phyloP scores from a whole-genome alignment of 1,140 invertebrate genomes.

The Drosophila eugracilis region DNA sequence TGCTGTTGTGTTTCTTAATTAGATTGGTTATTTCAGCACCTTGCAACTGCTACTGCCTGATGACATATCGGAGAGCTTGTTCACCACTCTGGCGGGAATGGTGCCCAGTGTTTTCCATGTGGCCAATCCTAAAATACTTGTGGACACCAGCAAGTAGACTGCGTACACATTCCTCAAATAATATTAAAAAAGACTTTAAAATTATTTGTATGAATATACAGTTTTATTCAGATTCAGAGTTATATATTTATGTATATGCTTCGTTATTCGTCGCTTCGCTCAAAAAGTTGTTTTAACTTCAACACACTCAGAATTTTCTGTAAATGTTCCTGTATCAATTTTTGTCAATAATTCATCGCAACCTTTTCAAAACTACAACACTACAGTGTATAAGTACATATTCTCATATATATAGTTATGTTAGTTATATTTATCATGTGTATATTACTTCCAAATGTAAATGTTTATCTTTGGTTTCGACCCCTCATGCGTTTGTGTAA shows the following conservation, averaged over 20 bases:
- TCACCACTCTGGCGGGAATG: constrained; percentile 93
- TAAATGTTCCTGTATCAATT: constrained; percentile 82
- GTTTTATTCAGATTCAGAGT: constrained; percentile 74
- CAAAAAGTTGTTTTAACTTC: constrained; percentile 64
- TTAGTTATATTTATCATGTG: constrained; percentile 54
- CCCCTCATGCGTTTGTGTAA: constrained; percentile 26
- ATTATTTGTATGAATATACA: constrained; percentile 80
- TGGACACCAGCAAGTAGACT: constrained; percentile 85
- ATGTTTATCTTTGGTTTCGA: constrained; percentile 73
- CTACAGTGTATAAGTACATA: constrained; percentile 73
- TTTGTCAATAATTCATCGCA: constrained; percentile 63
- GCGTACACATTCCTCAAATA: constrained; percentile 29
- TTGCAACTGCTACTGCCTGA: constrained; percentile 87
- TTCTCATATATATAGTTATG: constrained; percentile 51
- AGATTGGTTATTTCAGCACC: constrained; percentile 45
- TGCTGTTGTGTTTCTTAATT: neutral
- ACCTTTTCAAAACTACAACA: constrained; percentile 72
- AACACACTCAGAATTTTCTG: constrained; percentile 80
- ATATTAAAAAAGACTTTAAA: constrained; percentile 37
- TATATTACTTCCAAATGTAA: constrained; percentile 69
- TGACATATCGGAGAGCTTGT: constrained; percentile 94
- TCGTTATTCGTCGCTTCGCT: constrained; percentile 61
- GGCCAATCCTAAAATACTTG: constrained; percentile 90
- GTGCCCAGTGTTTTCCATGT: constrained; percentile 95
- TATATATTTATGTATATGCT: constrained; percentile 63